Percentiles rank a stretch among this genome's conserved stretches.
Conservation (phyloP, 2,113 vertebrate species). For the Pomatostomus ruficeps region DNA sequence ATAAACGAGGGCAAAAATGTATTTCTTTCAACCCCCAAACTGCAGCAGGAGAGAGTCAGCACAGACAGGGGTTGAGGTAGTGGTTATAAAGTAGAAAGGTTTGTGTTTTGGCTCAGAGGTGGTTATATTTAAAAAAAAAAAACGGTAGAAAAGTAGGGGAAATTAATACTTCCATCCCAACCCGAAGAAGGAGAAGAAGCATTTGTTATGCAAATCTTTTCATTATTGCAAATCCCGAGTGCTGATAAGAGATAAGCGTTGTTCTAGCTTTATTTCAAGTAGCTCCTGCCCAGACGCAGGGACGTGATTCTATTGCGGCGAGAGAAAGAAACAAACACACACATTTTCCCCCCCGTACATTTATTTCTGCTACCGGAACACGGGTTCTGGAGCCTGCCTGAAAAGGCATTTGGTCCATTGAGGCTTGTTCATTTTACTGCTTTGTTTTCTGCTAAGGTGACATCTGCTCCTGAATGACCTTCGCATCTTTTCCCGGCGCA, state of each 20-base stretch:
- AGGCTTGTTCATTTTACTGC: constrained; percentile 64
- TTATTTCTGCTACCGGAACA: constrained; percentile 58
- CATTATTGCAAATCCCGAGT: constrained; percentile 64
- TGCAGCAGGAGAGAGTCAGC: neutral
- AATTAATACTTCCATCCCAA: constrained; percentile 64
- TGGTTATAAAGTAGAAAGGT: neutral
- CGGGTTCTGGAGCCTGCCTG: constrained; percentile 35
- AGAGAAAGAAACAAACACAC: constrained; percentile 34
- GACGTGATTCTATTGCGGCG: constrained; percentile 1
- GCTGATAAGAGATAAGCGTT: constrained; percentile 68
- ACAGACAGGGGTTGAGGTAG: neutral
- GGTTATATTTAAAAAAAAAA: neutral
- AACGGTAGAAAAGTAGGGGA: constrained; percentile 25
- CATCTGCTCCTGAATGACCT: constrained; percentile 72
- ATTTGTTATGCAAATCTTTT: constrained; percentile 73
- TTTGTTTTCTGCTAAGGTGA: constrained; percentile 68
- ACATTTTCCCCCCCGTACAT: neutral
- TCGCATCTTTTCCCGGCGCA: constrained; percentile 51
- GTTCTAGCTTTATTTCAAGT: constrained; percentile 59
- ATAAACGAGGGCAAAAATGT: neutral
- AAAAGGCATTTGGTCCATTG: constrained; percentile 63
- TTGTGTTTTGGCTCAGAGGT: neutral
- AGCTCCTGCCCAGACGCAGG: constrained; percentile 16
- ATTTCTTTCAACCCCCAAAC: neutral
- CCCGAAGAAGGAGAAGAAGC: constrained; percentile 41